Evolutionary conservation across 2,888 invertebrate species (phyloP), one percentile per base, ranked within the genome.

Genomic region (Empis livida): DNA sequence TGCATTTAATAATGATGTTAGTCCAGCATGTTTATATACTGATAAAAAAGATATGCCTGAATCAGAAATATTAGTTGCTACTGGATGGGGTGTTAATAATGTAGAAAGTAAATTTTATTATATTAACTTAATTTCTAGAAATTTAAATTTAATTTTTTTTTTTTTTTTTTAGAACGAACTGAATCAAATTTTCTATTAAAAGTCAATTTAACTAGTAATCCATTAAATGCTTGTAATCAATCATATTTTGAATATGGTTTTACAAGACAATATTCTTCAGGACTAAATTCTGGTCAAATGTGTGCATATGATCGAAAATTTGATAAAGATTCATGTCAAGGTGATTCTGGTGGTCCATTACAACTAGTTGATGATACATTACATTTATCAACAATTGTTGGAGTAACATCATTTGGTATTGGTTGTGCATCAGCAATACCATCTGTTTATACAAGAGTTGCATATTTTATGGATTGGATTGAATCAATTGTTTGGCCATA

Each of bases 321-420:
- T 14, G 43, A 43, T 4, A 57, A 51, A 46, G 67, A 66, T 48
- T 59, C 66, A 10, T 67, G 67, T 32, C 53, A 57, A 42, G 67
- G 67, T 2, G 65, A 67, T 43, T 64, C 65, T 1, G 67, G 66
- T 2, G 67, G 67, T 1, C 67, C 67, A 2, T 47, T 67, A 35
- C 56, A 60, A 40, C 43, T 57, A 4, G 55, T 60, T 1, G 56
- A 61, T 49, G 53, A 53, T 3, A 35, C 20, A 17, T 51, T 42
- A 13, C 50, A 49, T 11, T 47, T 56, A 4, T 64, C 57, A 43
- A 57, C 53, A 27, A 49, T 67, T 15, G 44, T 65, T 43, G 68
- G 67, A 5, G 42, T 68, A 2, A 59, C 65, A 35, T 61, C 62
- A 8, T 55, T 62, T 10, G 68, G 68, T 5, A 58, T 62, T 13